Conservation (phyloP, 2,797 vertebrate species). For the Thunnus albacares region DNA sequence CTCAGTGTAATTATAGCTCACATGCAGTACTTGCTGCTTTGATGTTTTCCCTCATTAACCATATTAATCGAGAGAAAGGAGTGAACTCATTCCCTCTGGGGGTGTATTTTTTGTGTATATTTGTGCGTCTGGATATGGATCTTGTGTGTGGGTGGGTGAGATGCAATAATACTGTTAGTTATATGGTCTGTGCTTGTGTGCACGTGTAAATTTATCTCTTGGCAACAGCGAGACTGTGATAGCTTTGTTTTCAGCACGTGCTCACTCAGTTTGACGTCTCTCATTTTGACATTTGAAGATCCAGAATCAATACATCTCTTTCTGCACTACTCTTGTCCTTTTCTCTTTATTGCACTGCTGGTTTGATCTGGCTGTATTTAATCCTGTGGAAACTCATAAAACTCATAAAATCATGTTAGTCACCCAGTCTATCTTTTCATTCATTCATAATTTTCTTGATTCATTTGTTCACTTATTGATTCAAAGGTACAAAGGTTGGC, state of each 20-base stretch:
- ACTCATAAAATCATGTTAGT: background rate
- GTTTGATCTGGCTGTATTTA: background rate
- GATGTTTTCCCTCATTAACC: background rate
- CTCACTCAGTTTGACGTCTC: background rate
- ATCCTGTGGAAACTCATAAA: background rate
- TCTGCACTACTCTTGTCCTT: background rate
- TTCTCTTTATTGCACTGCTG: background rate
- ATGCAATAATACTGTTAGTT: background rate
- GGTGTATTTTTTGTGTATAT: slow-evolving; percentile 5
- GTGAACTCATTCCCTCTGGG: slow-evolving; percentile 1
- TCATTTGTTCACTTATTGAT: background rate
- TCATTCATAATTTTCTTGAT: background rate
- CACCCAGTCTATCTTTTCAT: background rate
- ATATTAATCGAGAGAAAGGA: background rate
- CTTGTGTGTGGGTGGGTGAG: slow-evolving; percentile 2
- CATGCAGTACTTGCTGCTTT: background rate
- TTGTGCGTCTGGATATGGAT: background rate
- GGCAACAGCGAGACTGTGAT: background rate
- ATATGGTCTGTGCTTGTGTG: background rate
- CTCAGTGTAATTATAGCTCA: slow-evolving; percentile 4
- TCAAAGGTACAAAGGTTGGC: background rate
- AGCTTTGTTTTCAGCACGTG: slow-evolving; percentile 3
- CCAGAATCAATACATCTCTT: background rate
- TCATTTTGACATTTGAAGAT: slow-evolving; percentile 26
- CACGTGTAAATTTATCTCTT: slow-evolving; percentile 13